Percentiles rank a stretch among this genome's conserved stretches.
Conservation (phyloP, 1,140 invertebrate genomes). For the Orchesella cincta region DNA sequence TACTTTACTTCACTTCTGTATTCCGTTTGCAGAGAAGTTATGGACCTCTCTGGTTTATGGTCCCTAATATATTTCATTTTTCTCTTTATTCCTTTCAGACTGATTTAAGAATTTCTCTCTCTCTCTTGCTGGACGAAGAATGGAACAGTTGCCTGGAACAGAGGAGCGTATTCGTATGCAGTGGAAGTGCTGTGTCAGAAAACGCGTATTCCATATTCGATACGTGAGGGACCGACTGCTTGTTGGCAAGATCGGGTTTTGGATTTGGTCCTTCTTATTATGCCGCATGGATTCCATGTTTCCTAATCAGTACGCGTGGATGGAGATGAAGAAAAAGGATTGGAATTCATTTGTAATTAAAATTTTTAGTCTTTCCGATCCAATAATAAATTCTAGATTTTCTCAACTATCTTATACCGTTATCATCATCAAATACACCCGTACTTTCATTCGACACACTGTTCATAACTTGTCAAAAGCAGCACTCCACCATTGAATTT, state of each 20-base stretch:
- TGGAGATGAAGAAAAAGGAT: slow-evolving; percentile 17
- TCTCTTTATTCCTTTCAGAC: not conserved
- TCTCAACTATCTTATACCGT: too few species aligned
- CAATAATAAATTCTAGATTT: too few species aligned
- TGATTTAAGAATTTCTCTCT: slow-evolving; percentile 21
- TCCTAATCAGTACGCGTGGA: slow-evolving; percentile 28
- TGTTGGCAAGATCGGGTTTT: not conserved
- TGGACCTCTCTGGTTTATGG: too few species aligned
- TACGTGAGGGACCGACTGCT: not conserved
- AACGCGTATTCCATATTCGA: not conserved
- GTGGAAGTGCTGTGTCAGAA: not conserved
- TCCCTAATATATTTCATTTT: not conserved
- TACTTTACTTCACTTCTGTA: slow-evolving; percentile 15
- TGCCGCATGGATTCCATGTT: not conserved
- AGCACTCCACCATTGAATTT: too few species aligned
- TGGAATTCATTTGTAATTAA: too few species aligned
- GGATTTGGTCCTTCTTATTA: not conserved
- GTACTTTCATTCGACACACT: too few species aligned
- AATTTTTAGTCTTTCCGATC: too few species aligned
- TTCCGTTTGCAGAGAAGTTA: not conserved
- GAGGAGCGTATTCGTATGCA: not conserved
- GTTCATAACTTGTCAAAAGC: too few species aligned
- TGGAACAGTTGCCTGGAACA: not conserved
- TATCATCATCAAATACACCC: too few species aligned
- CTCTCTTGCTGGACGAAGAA: not conserved